These are phyloP conservation scores for Lamellibrachia luymesi DNA, from an alignment of 1,140 invertebrate genomes.

Conservation along the genomic window DNA sequence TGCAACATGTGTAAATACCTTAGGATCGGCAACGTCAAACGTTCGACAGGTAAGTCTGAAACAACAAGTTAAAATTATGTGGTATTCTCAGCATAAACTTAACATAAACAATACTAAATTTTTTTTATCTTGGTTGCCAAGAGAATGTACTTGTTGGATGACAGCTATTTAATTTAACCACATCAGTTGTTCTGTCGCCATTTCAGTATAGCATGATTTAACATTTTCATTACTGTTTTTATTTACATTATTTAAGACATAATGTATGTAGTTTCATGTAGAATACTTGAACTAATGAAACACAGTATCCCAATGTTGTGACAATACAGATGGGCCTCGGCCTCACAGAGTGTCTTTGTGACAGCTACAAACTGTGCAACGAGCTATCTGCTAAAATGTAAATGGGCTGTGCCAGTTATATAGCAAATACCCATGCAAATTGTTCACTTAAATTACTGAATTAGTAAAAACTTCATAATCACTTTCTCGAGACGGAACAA, in stretches of 20 bases:
- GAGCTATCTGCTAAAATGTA: neutral
- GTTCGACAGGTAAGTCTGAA: constrained; percentile 47
- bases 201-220: too few relatives aligned
- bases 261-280: neutral
- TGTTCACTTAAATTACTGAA: neutral
- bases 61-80: neutral
- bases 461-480: constrained; percentile 14
- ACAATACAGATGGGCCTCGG: neutral
- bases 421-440: neutral
- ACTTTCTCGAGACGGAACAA: constrained; percentile 59
- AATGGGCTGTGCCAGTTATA: neutral
- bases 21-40: constrained; percentile 43
- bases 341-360: neutral
- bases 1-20: constrained; percentile 32
- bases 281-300: neutral
- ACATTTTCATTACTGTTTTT: too few relatives aligned
- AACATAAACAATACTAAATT: neutral
- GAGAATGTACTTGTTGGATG: too few relatives aligned
- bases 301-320: neutral
- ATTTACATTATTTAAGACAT: neutral
- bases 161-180: too few relatives aligned
- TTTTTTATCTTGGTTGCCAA: too few relatives aligned
- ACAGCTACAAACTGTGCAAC: neutral
- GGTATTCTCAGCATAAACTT: too few relatives aligned
- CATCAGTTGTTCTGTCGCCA: too few relatives aligned